phyloP scores from a whole-genome alignment of 2,888 invertebrate species.

The Schrankia costaestrigalis region DNA sequence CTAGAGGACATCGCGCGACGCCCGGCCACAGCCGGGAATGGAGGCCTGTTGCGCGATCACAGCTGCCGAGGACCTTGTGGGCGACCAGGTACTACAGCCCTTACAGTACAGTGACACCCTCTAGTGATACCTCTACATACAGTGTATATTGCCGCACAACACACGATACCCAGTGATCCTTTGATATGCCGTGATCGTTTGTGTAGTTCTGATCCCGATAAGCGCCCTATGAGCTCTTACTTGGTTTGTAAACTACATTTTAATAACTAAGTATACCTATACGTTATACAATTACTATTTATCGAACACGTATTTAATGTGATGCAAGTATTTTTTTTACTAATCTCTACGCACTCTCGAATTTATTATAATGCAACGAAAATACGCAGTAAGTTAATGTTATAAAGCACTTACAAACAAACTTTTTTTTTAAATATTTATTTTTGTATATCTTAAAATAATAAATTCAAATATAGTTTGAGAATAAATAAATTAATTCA shows the following conservation, averaged over 20 bases:
- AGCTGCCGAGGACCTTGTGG: conserved; percentile 74
- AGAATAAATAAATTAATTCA: too few relatives aligned
- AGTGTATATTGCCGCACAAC: conserved; percentile 15
- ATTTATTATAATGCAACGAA: too few relatives aligned
- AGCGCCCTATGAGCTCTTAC: conserved; percentile 32
- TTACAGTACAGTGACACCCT: conserved; percentile 21
- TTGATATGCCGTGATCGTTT: conserved; percentile 25
- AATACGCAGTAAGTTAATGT: too few relatives aligned
- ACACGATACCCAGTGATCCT: conserved; percentile 26
- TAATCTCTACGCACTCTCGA: too few relatives aligned
- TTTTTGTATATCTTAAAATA: too few relatives aligned
- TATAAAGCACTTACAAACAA: too few relatives aligned
- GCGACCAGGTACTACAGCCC: conserved; percentile 69
- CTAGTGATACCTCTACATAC: conserved; percentile 29
- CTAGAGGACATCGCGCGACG: conserved; percentile 36
- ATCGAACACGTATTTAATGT: too few relatives aligned
- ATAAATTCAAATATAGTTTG: too few relatives aligned
- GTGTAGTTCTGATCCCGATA: conserved; percentile 26
- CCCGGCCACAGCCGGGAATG: conserved; percentile 71
- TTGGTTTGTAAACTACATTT: conserved; percentile 40
- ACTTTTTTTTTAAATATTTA: too few relatives aligned
- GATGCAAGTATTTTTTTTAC: too few relatives aligned
- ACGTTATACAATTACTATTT: too few relatives aligned
- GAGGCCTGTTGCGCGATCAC: conserved; percentile 73
- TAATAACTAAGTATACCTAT: too few relatives aligned